A percentile compares a stretch with the other conserved stretches of the same genome.
These are phyloP conservation scores for Dipodomys ordii DNA, from an alignment of 2,113 vertebrate species.

Conservation along the genomic window DNA sequence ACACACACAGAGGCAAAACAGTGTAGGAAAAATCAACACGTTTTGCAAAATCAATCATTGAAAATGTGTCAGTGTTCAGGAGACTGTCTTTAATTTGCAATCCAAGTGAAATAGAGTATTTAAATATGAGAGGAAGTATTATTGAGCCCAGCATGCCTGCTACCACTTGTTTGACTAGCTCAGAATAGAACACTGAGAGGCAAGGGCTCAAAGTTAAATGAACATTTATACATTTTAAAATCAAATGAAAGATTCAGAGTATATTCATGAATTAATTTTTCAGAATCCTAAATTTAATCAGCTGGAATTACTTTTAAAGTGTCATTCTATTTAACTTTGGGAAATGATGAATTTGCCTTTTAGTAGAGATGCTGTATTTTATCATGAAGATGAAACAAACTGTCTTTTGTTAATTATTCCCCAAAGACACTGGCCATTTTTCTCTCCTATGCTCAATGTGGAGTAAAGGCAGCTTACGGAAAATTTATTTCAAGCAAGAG, in stretches of 20 bases:
- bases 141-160: conserved; percentile 81
- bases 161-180: conserved; percentile 82
- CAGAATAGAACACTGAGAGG: conserved; percentile 82
- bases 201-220: conserved; percentile 83
- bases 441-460: conserved; percentile 72
- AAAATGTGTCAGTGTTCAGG: conserved; percentile 81
- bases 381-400: conserved; percentile 84
- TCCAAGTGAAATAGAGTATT: conserved; percentile 82
- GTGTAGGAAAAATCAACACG: conserved; percentile 80
- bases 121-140: conserved; percentile 82
- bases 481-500: conserved; percentile 74
- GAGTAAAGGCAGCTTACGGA: conserved; percentile 66
- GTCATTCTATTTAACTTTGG: conserved; percentile 82
- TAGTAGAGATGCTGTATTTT: conserved; percentile 81
- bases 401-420: conserved; percentile 85
- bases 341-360: conserved; percentile 83
- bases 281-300: conserved; percentile 81
- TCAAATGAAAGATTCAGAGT: conserved; percentile 82
- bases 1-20: conserved; percentile 78
- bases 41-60: conserved; percentile 79
- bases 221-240: conserved; percentile 84
- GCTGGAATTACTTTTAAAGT: conserved; percentile 84
- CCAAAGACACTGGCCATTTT: conserved; percentile 82
- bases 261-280: conserved; percentile 79
- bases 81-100: conserved; percentile 81